Percentiles rank a stretch among this genome's conserved stretches.
Evolutionary conservation across 2,888 invertebrate genomes (phyloP).

Genomic region (Melanostoma scalare): DNA sequence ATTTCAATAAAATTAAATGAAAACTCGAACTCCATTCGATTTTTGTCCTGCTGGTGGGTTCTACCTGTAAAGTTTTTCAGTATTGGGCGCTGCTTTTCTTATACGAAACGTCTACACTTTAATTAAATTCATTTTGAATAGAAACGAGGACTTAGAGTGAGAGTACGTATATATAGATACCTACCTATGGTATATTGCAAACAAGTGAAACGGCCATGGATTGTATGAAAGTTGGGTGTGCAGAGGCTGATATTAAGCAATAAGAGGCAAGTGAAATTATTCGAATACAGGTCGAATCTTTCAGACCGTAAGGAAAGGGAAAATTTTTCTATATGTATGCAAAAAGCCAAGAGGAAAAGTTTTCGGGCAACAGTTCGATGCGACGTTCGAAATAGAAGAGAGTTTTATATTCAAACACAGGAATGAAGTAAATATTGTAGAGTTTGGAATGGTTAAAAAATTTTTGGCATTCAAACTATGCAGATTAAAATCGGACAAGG

Average conservation of each 20-base stretch:
- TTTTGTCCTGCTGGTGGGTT: constrained; percentile 29
- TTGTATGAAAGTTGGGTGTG: neutral
- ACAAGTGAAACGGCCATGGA: constrained; percentile 4
- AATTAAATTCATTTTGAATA: constrained; percentile 67
- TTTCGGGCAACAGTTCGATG: neutral
- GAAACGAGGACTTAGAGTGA: neutral
- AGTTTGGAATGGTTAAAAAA: constrained; percentile 23
- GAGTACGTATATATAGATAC: neutral
- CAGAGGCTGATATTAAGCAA: neutral
- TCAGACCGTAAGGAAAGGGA: constrained; percentile 23
- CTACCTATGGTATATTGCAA: neutral
- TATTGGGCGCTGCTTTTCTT: constrained; percentile 24
- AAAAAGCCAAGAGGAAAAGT: constrained; percentile 6
- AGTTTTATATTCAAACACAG: constrained; percentile 7
- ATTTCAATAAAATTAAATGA: constrained; percentile 69
- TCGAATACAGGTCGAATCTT: constrained; percentile 38
- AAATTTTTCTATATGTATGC: constrained; percentile 5
- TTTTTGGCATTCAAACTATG: constrained; percentile 33
- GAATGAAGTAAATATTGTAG: constrained; percentile 32
- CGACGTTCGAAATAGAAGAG: constrained; percentile 19
- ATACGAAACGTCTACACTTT: constrained; percentile 56
- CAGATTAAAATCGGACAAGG: constrained; percentile 35
- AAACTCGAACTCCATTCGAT: constrained; percentile 60
- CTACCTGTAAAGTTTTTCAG: constrained; percentile 33
- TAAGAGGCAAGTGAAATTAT: constrained; percentile 23